Evolutionary conservation across 1,140 invertebrate genomes (phyloP).

Genomic region (Solenopsis fugax): DNA sequence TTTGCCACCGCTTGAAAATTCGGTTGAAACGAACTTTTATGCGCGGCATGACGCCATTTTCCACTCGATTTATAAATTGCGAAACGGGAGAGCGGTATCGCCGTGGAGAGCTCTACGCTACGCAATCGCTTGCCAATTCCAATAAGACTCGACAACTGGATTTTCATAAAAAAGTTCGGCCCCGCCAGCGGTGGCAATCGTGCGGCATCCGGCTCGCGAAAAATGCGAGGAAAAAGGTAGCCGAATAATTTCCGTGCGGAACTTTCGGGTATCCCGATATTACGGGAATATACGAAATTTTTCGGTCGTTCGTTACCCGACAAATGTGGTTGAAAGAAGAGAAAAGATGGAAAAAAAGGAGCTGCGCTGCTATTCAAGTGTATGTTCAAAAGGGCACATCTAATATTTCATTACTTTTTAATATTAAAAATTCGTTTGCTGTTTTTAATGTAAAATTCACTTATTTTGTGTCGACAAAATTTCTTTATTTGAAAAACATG

Average conservation of each 20-base stretch:
- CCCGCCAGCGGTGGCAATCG: slow-evolving; percentile 68
- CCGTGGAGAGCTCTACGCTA: slow-evolving; percentile 30
- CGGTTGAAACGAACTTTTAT: slow-evolving; percentile 42
- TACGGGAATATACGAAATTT: slow-evolving; percentile 30
- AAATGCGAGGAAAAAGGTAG: slow-evolving; percentile 38
- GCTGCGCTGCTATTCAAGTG: not conserved
- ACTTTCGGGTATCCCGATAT: slow-evolving; percentile 37
- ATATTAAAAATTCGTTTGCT: not conserved
- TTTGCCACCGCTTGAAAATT: slow-evolving; percentile 52
- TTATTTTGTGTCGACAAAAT: not conserved
- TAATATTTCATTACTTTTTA: not conserved
- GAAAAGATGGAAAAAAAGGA: not conserved
- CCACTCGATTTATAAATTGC: slow-evolving; percentile 70
- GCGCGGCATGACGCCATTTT: slow-evolving; percentile 58
- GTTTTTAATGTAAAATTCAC: not conserved
- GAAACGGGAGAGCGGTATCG: slow-evolving; percentile 36
- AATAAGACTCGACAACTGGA: slow-evolving; percentile 63
- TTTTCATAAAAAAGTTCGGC: slow-evolving; percentile 60
- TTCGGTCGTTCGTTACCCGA: slow-evolving; percentile 24
- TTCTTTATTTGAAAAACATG: not conserved
- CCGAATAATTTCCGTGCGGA: slow-evolving; percentile 27
- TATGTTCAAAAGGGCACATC: not conserved
- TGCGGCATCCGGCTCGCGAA: slow-evolving; percentile 49
- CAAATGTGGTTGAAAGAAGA: not conserved
- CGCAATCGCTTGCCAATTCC: slow-evolving; percentile 63